Conservation (phyloP, 1,140 invertebrate genomes). For the Mactra quadrangularis region DNA sequence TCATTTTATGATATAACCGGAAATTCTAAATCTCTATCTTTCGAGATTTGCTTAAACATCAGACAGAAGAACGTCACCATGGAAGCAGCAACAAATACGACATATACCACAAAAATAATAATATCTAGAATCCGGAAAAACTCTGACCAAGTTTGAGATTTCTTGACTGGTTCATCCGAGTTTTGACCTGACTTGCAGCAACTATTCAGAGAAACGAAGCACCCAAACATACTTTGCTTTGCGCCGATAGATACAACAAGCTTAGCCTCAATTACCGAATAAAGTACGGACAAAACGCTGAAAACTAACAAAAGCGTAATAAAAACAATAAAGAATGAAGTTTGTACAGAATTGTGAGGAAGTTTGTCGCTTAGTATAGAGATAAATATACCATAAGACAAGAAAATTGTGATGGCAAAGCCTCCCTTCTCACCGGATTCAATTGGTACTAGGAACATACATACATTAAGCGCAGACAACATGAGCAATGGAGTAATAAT, state of each 20-base stretch:
- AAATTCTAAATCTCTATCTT: too few species aligned
- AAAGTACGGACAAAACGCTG: slow-evolving; percentile 25
- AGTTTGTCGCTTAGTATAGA: slow-evolving; percentile 27
- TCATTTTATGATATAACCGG: too few species aligned
- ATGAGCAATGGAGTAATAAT: slow-evolving; percentile 14
- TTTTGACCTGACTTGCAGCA: neutral
- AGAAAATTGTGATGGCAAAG: slow-evolving; percentile 29
- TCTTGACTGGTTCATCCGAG: neutral
- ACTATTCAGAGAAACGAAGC: neutral
- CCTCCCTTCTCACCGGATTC: slow-evolving; percentile 19
- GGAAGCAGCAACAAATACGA: neutral
- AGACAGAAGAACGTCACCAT: slow-evolving; percentile 7
- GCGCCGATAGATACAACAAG: slow-evolving; percentile 15
- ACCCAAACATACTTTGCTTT: neutral
- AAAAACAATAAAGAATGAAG: slow-evolving; percentile 25
- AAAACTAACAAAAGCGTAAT: neutral
- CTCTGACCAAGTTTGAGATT: neutral
- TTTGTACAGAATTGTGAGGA: slow-evolving; percentile 25
- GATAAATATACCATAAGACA: slow-evolving; percentile 36
- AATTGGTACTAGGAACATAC: slow-evolving; percentile 32
- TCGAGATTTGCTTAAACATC: slow-evolving; percentile 7
- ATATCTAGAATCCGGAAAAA: slow-evolving; percentile 26
- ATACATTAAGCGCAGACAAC: slow-evolving; percentile 14
- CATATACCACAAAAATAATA: neutral
- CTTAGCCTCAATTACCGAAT: slow-evolving; percentile 34